Evolutionary conservation across 2,888 invertebrate species (phyloP).

Genomic region (Noctua janthe): DNA sequence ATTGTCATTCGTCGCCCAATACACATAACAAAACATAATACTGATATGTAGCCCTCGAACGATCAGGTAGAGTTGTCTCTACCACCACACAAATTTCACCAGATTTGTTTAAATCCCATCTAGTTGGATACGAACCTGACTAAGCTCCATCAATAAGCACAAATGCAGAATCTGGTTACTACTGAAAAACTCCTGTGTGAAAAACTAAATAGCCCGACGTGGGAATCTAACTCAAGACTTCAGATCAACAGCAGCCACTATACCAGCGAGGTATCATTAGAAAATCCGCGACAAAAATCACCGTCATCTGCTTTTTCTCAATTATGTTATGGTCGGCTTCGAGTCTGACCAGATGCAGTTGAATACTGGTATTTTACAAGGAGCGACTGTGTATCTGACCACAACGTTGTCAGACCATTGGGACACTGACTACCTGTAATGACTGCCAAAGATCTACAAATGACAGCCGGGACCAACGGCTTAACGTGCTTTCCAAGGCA

Average conservation of each 20-base stretch:
- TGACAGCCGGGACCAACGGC: background rate
- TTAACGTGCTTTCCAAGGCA: background rate
- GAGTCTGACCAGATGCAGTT: background rate
- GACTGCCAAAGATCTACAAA: background rate
- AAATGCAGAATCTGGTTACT: too few species aligned
- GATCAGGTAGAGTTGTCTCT: too few species aligned
- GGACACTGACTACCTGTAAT: background rate
- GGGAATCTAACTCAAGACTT: too few species aligned
- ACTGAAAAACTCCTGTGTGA: too few species aligned
- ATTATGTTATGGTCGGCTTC: background rate
- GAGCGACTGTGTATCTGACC: background rate
- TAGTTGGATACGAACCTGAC: background rate
- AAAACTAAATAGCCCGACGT: too few species aligned
- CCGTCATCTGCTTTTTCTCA: background rate
- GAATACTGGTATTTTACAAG: background rate
- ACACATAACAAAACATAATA: background rate
- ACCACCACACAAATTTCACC: background rate
- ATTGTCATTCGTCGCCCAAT: too few species aligned
- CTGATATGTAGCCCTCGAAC: background rate
- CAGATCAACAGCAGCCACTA: too few species aligned
- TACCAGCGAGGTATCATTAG: too few species aligned
- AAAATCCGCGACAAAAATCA: too few species aligned
- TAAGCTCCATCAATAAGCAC: too few species aligned
- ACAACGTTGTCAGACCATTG: background rate
- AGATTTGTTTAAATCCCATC: background rate